Conservation (phyloP, 2,888 invertebrate species). For the Orchestes rusci region DNA sequence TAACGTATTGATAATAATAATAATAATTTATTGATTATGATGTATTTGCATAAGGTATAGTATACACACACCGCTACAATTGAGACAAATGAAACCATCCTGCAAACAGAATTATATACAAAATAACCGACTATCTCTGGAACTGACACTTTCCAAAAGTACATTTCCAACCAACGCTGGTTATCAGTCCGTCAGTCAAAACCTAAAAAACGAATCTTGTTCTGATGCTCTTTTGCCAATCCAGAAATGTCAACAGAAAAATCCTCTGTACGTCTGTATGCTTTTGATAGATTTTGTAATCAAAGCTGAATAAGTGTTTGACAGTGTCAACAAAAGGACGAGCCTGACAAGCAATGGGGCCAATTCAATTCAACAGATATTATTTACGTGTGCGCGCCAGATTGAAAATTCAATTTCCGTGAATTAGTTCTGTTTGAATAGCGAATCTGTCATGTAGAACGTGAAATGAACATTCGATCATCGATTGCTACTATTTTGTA, state of each 20-base stretch:
- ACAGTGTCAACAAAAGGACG: conserved; percentile 32
- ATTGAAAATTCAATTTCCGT: conserved; percentile 37
- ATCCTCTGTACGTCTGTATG: conserved; percentile 5
- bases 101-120: too few relatives aligned
- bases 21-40: too few relatives aligned
- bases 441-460: conserved; percentile 36
- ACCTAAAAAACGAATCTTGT: too few relatives aligned
- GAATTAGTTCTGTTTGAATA: conserved; percentile 39
- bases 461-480: conserved; percentile 33
- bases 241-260: conserved; percentile 16
- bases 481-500: conserved; percentile 31
- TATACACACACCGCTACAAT: too few relatives aligned
- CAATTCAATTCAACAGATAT: conserved; percentile 31
- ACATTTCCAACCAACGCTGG: too few relatives aligned
- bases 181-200: too few relatives aligned
- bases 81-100: too few relatives aligned
- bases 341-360: conserved; percentile 30
- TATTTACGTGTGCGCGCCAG: conserved; percentile 23
- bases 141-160: too few relatives aligned
- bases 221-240: too few relatives aligned
- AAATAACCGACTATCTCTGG: too few relatives aligned
- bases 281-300: conserved; percentile 17
- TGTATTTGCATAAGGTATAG: too few relatives aligned
- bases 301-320: conserved; percentile 13
- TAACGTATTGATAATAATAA: too few relatives aligned